phyloP scores from a whole-genome alignment of 2,888 invertebrate species.

The Plebejus argus region DNA sequence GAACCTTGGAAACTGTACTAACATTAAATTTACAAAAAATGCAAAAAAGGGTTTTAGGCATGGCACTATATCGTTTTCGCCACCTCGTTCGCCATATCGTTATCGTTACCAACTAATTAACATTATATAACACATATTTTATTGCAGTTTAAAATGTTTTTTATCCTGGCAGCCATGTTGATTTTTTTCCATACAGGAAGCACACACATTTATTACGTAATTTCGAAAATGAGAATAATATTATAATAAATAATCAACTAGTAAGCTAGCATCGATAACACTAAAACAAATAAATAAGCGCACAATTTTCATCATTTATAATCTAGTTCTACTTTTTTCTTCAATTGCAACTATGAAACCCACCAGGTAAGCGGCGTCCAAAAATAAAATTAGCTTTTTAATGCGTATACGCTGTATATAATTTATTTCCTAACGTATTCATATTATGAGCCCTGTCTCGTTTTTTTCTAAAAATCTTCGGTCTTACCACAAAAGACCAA shows the following conservation, averaged over 20 bases:
- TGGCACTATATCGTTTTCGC: neutral
- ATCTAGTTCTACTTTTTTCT: conserved; percentile 82
- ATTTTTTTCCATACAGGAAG: conserved; percentile 66
- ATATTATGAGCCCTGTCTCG: neutral
- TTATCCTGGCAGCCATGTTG: conserved; percentile 16
- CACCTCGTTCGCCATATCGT: too few species aligned
- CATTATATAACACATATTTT: neutral
- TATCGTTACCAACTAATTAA: neutral
- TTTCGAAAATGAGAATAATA: conserved; percentile 37
- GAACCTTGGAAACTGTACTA: too few species aligned
- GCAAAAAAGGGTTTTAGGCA: conserved; percentile 11
- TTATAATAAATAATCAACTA: conserved; percentile 46
- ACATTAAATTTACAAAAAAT: neutral
- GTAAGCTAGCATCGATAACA: conserved; percentile 59
- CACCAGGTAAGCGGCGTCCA: conserved; percentile 80
- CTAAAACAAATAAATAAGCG: conserved; percentile 44
- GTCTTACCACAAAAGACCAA: too few species aligned
- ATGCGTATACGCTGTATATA: conserved; percentile 29
- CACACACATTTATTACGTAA: conserved; percentile 59
- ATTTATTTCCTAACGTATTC: neutral
- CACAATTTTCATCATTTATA: conserved; percentile 75
- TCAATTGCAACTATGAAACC: conserved; percentile 76
- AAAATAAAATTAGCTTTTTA: conserved; percentile 56
- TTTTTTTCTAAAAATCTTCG: too few species aligned
- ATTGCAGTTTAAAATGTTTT: neutral